Base-by-base conservation (phyloP, 2,888 invertebrate genomes). In the Tiphia femorata region DNA sequence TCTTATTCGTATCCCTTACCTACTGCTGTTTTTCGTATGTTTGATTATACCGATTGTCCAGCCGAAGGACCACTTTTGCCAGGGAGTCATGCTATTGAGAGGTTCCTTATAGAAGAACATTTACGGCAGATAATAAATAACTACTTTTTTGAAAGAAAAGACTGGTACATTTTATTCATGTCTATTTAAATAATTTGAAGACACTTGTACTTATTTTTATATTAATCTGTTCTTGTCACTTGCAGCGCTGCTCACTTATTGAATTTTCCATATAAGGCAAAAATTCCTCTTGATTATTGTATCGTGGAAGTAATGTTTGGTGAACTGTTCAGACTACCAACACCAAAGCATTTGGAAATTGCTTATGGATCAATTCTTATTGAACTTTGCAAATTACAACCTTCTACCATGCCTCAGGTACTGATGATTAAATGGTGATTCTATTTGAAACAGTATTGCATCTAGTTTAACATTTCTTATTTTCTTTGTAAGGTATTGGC, bases 41-140 rank as follows among this genome's bases (percentile, higher is more conserved):
- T 99, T 85, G 98, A 98, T 84, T 97, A 98, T 82, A 97, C 98
- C 0, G 99, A 99, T 85, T 97, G 98, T 72, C 97, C 98, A 0
- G 82, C 80, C 1, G 97, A 97, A 82, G 95, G 88, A 49, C 93
- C 94, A 0, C 90, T 93, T 38, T 85, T 99, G 49, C 99, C 99
- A 0, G 98, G 97, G 27, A 94, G 95, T 16, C 97, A 98, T 85
- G 95, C 98, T 0, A 97, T 99, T 62, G 99, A 99, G 83, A 87
- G 99, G 57, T 98, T 97, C 84, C 87, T 99, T 1, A 97, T 99
- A 73, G 99, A 99, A 82, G 98, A 98, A 83, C 98, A 99, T 80
- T 86, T 99, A 25, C 92, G 94, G 77, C 95, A 96, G 73, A 97
- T 98, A 29, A 89, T 99, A 63, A 92, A 96, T 80, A 92, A 94